Conservation (phyloP, 64 coral and sea anemone genomes). For the Pocillopora damicornis region DNA sequence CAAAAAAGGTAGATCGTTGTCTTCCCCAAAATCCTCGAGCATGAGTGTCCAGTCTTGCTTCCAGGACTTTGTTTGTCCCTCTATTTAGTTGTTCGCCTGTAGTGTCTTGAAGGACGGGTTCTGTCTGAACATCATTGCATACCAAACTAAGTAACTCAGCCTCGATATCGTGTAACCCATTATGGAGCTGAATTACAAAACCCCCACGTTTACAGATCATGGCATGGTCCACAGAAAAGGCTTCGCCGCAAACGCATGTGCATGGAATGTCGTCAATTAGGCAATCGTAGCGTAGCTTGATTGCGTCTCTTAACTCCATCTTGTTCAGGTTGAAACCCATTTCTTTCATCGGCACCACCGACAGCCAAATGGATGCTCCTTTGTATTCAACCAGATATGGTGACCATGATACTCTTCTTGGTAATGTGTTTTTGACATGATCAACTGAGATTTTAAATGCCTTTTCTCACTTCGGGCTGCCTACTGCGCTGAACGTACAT, state of each 20-base stretch:
- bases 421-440: neutral
- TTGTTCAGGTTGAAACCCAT: conserved; percentile 15
- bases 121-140: neutral
- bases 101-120: neutral
- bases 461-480: conserved; percentile 19
- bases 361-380: neutral
- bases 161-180: neutral
- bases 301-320: neutral
- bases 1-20: neutral
- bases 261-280: neutral
- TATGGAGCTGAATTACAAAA: conserved; percentile 12
- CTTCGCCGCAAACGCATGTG: neutral
- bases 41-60: neutral
- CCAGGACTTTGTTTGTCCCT: neutral
- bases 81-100: neutral
- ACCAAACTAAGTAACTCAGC: neutral
- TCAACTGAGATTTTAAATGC: conserved; percentile 10
- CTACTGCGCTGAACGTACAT: conserved; percentile 11
- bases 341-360: neutral
- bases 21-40: neutral
- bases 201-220: neutral
- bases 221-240: neutral
- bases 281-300: conserved; percentile 7
- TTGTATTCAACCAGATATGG: neutral
- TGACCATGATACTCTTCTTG: neutral